Conservation (phyloP, 2,888 invertebrate genomes). For the Sthenelais limicola region DNA sequence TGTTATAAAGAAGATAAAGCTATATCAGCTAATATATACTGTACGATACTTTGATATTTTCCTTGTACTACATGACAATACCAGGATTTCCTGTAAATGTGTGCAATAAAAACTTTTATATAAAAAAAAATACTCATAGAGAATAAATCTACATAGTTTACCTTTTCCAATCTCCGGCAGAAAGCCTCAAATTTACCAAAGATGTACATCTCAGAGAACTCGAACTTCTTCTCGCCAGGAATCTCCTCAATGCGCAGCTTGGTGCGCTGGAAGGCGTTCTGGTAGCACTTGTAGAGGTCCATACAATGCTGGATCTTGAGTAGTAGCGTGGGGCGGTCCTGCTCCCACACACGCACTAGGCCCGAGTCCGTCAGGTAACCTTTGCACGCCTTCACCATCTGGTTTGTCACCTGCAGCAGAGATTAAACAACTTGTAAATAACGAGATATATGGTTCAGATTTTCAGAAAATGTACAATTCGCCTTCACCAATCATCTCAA, state of each 20-base stretch:
- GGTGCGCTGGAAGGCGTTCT: slow-evolving; percentile 76
- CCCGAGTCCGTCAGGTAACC: slow-evolving; percentile 65
- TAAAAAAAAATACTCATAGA: not conserved
- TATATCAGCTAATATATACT: no score
- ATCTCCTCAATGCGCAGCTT: slow-evolving; percentile 64
- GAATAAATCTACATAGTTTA: slow-evolving; percentile 36
- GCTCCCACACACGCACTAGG: slow-evolving; percentile 64
- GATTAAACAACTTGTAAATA: not conserved
- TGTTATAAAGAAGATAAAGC: no score
- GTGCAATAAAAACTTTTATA: not conserved
- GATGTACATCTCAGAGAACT: slow-evolving; percentile 72
- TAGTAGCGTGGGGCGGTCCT: slow-evolving; percentile 56
- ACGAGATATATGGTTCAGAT: no score
- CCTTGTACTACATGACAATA: no score
- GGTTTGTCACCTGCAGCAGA: slow-evolving; percentile 67
- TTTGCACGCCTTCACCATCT: slow-evolving; percentile 71
- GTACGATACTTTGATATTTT: no score
- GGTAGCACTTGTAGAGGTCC: slow-evolving; percentile 76
- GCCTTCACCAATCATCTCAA: no score
- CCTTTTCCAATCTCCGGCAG: slow-evolving; percentile 67
- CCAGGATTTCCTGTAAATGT: no score
- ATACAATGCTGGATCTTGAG: slow-evolving; percentile 74
- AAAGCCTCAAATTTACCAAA: slow-evolving; percentile 72
- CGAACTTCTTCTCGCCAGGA: slow-evolving; percentile 66
- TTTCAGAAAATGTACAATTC: no score